These are phyloP conservation scores for Diplogasteroides magnus DNA, from an alignment of 1,140 invertebrate species.

Conservation along the genomic window DNA sequence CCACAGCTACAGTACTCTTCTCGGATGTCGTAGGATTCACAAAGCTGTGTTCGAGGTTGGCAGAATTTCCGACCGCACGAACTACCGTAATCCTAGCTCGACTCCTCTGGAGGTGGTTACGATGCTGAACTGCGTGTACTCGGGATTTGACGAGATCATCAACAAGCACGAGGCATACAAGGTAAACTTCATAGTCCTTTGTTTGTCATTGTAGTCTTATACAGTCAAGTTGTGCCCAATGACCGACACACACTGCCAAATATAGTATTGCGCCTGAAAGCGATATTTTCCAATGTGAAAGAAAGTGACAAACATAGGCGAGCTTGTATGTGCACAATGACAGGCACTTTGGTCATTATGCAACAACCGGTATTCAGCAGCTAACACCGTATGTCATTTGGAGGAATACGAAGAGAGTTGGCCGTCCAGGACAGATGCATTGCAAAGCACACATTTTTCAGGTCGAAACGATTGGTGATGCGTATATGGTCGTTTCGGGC, in stretches of 20 bases:
- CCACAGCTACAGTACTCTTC: constrained; percentile 77
- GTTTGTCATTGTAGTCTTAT: too few relatives aligned
- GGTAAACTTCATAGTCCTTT: constrained; percentile 44
- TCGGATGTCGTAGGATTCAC: constrained; percentile 88
- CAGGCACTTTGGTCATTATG: too few relatives aligned
- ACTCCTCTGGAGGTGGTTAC: constrained; percentile 56
- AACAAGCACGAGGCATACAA: constrained; percentile 55
- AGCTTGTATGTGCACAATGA: too few relatives aligned
- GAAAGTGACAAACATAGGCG: too few relatives aligned
- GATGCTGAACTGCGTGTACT: constrained; percentile 58
- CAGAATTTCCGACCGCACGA: constrained; percentile 75
- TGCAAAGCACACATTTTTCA: constrained; percentile 56
- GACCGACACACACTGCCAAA: background rate
- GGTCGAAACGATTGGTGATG: constrained; percentile 94
- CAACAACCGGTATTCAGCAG: too few relatives aligned
- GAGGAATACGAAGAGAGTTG: too few relatives aligned
- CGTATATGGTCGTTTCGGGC: constrained; percentile 79
- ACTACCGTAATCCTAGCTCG: constrained; percentile 74
- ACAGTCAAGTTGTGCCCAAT: background rate
- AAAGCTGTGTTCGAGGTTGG: constrained; percentile 56
- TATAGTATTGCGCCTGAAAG: too few relatives aligned
- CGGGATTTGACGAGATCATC: constrained; percentile 56
- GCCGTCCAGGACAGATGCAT: too few relatives aligned
- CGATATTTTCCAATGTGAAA: too few relatives aligned
- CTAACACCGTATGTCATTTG: too few relatives aligned